phyloP scores from a whole-genome alignment of 2,888 invertebrate species.

The Xylota sylvarum region DNA sequence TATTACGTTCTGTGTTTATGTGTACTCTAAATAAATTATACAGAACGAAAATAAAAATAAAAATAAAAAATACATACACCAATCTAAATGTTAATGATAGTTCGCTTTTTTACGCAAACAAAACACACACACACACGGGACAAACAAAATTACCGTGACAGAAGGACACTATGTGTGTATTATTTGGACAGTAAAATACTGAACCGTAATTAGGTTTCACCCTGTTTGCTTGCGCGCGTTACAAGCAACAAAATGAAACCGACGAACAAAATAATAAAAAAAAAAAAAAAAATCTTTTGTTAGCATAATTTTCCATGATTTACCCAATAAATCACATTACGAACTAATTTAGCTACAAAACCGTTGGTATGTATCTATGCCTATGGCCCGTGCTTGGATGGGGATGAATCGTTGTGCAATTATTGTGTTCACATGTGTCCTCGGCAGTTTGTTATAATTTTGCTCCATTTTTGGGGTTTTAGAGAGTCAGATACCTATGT shows the following conservation, averaged over 20 bases:
- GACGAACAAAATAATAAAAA: constrained; percentile 26
- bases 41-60: not conserved
- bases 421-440: constrained; percentile 41
- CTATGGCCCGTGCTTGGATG: not conserved
- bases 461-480: constrained; percentile 23
- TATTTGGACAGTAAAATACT: constrained; percentile 68
- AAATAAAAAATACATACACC: not conserved
- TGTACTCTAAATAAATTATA: constrained; percentile 6
- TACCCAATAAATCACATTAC: constrained; percentile 64
- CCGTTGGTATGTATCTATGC: not conserved
- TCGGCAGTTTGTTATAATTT: constrained; percentile 33
- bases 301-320: constrained; percentile 61
- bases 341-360: constrained; percentile 49
- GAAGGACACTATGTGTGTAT: constrained; percentile 37
- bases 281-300: constrained; percentile 39
- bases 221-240: constrained; percentile 37
- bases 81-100: constrained; percentile 45
- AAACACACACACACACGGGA: constrained; percentile 21
- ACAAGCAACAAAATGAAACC: constrained; percentile 20
- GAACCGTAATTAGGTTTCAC: constrained; percentile 66
- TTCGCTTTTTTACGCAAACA: constrained; percentile 36
- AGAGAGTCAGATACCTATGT: not conserved
- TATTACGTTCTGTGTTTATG: not conserved
- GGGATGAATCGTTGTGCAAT: constrained; percentile 36
- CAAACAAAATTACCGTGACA: constrained; percentile 60